Evolutionary conservation across 2,888 invertebrate genomes (phyloP).

Genomic region (Drosophila formosana): DNA sequence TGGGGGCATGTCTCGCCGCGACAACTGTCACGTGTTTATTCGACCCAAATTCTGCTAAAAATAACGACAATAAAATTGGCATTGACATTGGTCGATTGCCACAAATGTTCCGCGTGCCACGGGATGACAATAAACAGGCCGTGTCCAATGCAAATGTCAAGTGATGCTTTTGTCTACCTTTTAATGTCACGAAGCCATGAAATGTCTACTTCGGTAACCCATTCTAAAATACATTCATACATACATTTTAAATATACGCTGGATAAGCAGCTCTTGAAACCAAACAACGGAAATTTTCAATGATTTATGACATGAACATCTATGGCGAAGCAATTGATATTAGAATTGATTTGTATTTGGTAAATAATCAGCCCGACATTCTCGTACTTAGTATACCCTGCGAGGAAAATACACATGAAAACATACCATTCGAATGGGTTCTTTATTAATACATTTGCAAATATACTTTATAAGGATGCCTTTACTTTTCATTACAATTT

Average conservation of each 20-base stretch:
- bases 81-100: constrained; percentile 34
- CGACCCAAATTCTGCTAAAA: constrained; percentile 43
- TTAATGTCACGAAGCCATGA: constrained; percentile 49
- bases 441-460: neutral
- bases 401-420: too few relatives aligned
- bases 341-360: neutral
- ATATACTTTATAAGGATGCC: neutral
- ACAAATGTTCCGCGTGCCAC: constrained; percentile 21
- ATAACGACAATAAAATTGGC: constrained; percentile 65
- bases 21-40: constrained; percentile 60
- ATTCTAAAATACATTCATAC: neutral
- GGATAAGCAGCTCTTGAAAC: constrained; percentile 17
- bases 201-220: constrained; percentile 23
- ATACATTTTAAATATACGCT: neutral
- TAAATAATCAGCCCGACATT: neutral
- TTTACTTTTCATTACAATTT: neutral
- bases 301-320: neutral
- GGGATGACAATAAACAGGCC: neutral
- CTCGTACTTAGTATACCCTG: neutral
- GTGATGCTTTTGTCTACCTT: constrained; percentile 34
- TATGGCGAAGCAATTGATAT: neutral
- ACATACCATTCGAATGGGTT: too few relatives aligned
- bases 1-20: constrained; percentile 30
- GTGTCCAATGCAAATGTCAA: constrained; percentile 37
- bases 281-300: constrained; percentile 8